These are phyloP conservation scores for Cassiopea xamachana DNA, from an alignment of 30 jellyfish, hydroid and myxozoan genomes.

Conservation along the genomic window DNA sequence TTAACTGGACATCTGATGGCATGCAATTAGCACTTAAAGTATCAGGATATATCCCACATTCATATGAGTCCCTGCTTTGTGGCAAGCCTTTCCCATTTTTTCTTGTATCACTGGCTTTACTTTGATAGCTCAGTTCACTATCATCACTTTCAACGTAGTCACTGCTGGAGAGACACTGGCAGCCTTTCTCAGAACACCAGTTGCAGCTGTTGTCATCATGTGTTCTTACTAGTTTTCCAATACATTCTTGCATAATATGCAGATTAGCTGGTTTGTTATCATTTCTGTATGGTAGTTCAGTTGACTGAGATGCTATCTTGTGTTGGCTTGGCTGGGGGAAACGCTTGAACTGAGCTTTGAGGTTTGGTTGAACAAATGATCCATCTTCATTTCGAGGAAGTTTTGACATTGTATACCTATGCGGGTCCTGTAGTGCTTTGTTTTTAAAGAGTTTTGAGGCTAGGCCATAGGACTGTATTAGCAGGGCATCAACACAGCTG, in stretches of 20 bases:
- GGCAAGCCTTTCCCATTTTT: conserved; percentile 6
- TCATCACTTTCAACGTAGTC: conserved; percentile 50
- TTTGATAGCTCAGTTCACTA: conserved; percentile 55
- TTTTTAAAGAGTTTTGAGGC: conserved; percentile 15
- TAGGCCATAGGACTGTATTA: conserved; percentile 50
- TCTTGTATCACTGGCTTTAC: conserved; percentile 20
- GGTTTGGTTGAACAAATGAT: conserved; percentile 21
- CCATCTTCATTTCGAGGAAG: conserved; percentile 60
- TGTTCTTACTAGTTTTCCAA: conserved; percentile 30
- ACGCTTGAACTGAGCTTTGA: conserved; percentile 19
- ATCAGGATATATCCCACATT: conserved; percentile 58
- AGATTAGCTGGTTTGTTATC: conserved; percentile 30
- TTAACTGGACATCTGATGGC: conserved; percentile 6
- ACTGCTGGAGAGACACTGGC: conserved; percentile 25
- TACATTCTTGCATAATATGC: conserved; percentile 1
- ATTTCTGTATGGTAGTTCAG: background rate
- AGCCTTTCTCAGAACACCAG: conserved; percentile 63
- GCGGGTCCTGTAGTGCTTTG: background rate
- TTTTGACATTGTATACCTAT: conserved; percentile 41
- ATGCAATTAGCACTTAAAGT: conserved; percentile 7
- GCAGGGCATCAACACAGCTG: conserved; percentile 66
- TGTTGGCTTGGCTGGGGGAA: conserved; percentile 7
- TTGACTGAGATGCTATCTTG: background rate
- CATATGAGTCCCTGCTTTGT: background rate
- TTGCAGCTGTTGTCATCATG: conserved; percentile 42